These are phyloP conservation scores for Hyposoter didymator DNA, from an alignment of 2,888 invertebrate species.

Conservation along the genomic window DNA sequence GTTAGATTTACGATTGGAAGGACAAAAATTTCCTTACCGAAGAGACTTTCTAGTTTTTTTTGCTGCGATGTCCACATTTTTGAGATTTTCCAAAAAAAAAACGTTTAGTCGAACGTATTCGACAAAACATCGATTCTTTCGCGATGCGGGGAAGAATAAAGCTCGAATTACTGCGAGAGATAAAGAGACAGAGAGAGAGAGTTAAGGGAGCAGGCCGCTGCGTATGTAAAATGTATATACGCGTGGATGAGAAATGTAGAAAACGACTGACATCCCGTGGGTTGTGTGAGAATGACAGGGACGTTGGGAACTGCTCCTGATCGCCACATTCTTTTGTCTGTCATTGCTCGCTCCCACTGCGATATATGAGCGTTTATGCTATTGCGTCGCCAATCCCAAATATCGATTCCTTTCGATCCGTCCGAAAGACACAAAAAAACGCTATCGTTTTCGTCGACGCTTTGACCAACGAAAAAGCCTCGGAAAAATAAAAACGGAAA, in stretches of 20 bases:
- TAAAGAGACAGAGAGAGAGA: conserved; percentile 15
- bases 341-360: conserved; percentile 41
- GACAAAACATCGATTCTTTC: no score
- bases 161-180: conserved; percentile 45
- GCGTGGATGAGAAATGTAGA: background rate
- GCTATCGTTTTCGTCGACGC: conserved; percentile 4
- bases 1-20: no score
- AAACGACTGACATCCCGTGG: conserved; percentile 46
- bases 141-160: background rate
- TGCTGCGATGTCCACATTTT: no score
- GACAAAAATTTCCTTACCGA: no score
- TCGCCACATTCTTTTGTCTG: conserved; percentile 40
- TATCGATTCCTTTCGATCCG: conserved; percentile 28
- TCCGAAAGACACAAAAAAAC: conserved; percentile 10
- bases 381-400: background rate
- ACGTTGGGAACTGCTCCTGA: background rate
- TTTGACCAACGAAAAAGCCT: no score
- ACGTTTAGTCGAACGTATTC: no score
- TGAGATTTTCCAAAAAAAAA: no score
- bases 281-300: conserved; percentile 24
- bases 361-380: conserved; percentile 8
- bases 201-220: conserved; percentile 33
- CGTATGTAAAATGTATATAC: background rate
- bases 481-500: background rate
- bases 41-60: no score